Percentiles rank a stretch among this genome's conserved stretches.
These are phyloP conservation scores for Sinohyriopsis cumingii DNA, from an alignment of 2,888 invertebrate genomes.

Conservation along the genomic window DNA sequence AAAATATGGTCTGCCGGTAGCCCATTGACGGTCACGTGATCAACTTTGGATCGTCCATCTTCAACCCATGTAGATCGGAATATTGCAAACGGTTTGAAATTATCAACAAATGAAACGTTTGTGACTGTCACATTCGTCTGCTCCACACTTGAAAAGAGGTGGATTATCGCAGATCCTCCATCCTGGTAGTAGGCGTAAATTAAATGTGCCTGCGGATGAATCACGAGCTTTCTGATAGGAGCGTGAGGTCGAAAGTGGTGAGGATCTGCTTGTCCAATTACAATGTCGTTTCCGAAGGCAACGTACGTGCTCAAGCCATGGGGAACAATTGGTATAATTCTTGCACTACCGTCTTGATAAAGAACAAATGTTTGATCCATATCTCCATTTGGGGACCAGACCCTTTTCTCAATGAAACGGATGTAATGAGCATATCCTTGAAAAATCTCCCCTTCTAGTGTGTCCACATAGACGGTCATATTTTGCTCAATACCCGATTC, in stretches of 20 bases:
- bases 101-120: slow-evolving; percentile 13
- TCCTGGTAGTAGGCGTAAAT: slow-evolving; percentile 28
- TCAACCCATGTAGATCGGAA: slow-evolving; percentile 44
- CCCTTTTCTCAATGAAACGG: slow-evolving; percentile 21
- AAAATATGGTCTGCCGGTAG: slow-evolving; percentile 24
- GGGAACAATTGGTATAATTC: slow-evolving; percentile 27
- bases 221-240: slow-evolving; percentile 27
- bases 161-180: slow-evolving; percentile 24
- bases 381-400: slow-evolving; percentile 26
- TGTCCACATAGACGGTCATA: slow-evolving; percentile 19
- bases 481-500: slow-evolving; percentile 18
- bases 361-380: slow-evolving; percentile 33
- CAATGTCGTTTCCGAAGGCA: slow-evolving; percentile 39
- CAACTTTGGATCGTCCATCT: slow-evolving; percentile 40
- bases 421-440: slow-evolving; percentile 23
- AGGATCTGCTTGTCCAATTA: slow-evolving; percentile 36
- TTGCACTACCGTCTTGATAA: slow-evolving; percentile 33
- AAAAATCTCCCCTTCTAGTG: slow-evolving; percentile 21
- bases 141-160: slow-evolving; percentile 17
- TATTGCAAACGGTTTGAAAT: slow-evolving; percentile 27
- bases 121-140: slow-evolving; percentile 26
- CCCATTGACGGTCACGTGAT: slow-evolving; percentile 40
- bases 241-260: slow-evolving; percentile 22
- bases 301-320: slow-evolving; percentile 31
- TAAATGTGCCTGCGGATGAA: slow-evolving; percentile 22